Base-by-base conservation (phyloP, 1,140 invertebrate species). In the Tetramorium alpestre region DNA sequence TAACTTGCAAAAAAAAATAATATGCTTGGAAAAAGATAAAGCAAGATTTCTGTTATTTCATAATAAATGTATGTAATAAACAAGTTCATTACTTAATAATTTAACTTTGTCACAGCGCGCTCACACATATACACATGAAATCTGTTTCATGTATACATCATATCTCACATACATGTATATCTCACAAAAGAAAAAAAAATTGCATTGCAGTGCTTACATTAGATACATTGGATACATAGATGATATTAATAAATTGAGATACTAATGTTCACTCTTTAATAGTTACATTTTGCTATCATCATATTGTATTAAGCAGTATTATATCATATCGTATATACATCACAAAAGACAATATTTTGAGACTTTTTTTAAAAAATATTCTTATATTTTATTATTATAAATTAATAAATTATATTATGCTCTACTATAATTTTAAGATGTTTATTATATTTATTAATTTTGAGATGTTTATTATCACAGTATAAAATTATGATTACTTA, bases 401-500 rank as follows among this genome's bases (percentile, higher is more conserved):
- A 33, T 47, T 28, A 51, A 51, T 62, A 44, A 33, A 33, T 33
- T 44, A 44, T 44, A 8, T 44, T 44, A 25, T 58, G 13, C 11
- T 60, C 58, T 28, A 33, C 16, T 28, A 62, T 38, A 73, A 58
- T 62, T 84, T 51, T 47, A 0, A 60, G 22, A 33, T 33, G 33
- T 33, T 33, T 33, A 33, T 33, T 33, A 33, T 33, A 33, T 33
- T 33, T 33, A 33, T 33, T 33, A 33, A 33, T 33, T 33, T 33
- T 47, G 7, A 62, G 1, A 41, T 86, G 10, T 86, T 70, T 38
- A 60, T 49, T 28, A 10, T 44, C 49, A 38, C n/a, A 65, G 25
- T 51, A n/a, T n/a, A 54, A 47, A 18, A 73, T n/a, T 87, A 6
- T 60, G 11, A 28, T 85, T 69, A 11, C 13, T 51, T 47, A 22